Evolutionary conservation across 64 coral and sea anemone genomes (phyloP).

Genomic region (Montipora efflorescens): DNA sequence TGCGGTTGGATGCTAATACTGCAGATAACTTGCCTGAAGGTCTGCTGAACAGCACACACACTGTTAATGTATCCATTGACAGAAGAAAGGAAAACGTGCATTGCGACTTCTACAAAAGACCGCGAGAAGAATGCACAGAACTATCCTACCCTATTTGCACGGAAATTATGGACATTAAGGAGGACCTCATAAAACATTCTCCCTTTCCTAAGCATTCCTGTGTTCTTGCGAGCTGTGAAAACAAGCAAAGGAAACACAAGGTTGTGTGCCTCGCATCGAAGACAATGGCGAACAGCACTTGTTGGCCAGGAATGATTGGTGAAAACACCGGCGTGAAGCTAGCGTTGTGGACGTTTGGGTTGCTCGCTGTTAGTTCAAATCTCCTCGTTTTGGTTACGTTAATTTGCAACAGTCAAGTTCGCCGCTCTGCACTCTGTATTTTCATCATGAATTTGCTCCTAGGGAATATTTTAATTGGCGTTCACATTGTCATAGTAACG

Average conservation of each 20-base stretch:
- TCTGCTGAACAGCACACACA: slow-evolving; percentile 65
- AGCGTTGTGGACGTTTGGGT: slow-evolving; percentile 92
- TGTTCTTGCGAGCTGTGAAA: slow-evolving; percentile 73
- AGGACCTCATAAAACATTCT: slow-evolving; percentile 69
- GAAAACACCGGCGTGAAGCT: slow-evolving; percentile 90
- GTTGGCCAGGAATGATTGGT: slow-evolving; percentile 81
- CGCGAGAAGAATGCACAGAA: slow-evolving; percentile 57
- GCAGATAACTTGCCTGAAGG: not conserved
- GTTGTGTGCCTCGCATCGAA: slow-evolving; percentile 47
- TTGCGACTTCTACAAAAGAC: slow-evolving; percentile 84
- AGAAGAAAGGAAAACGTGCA: slow-evolving; percentile 72
- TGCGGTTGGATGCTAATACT: slow-evolving; percentile 47
- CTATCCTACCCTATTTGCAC: slow-evolving; percentile 58
- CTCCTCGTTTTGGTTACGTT: slow-evolving; percentile 81
- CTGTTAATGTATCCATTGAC: slow-evolving; percentile 66
- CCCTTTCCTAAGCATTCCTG: slow-evolving; percentile 73
- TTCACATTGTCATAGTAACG: slow-evolving; percentile 78
- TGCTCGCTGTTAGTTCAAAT: slow-evolving; percentile 87
- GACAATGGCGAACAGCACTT: slow-evolving; percentile 52
- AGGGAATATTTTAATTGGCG: slow-evolving; percentile 87
- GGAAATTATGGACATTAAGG: slow-evolving; percentile 56
- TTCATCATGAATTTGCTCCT: slow-evolving; percentile 93
- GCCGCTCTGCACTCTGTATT: slow-evolving; percentile 79
- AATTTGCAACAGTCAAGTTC: slow-evolving; percentile 81
- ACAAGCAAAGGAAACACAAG: slow-evolving; percentile 58